These are phyloP conservation scores for Lutraria rhynchaena DNA, from an alignment of 1,140 invertebrate species.

Conservation along the genomic window DNA sequence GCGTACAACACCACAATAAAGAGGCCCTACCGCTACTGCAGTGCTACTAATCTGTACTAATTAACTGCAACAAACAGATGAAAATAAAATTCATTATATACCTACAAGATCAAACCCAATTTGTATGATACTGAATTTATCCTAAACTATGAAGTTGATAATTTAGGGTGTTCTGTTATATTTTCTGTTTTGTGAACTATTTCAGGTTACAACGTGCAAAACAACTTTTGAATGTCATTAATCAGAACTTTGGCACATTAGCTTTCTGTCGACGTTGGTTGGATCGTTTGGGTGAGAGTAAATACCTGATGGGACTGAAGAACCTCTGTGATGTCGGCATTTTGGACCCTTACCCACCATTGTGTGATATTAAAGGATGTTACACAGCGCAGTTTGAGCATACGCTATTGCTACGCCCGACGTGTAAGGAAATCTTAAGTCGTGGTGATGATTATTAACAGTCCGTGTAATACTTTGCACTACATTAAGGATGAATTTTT, in stretches of 20 bases:
- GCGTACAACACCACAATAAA: no score
- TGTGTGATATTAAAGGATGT: slow-evolving; percentile 98
- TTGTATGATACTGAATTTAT: no score
- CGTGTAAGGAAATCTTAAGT: slow-evolving; percentile 99
- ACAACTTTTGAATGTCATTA: slow-evolving; percentile 95
- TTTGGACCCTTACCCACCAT: slow-evolving; percentile 98
- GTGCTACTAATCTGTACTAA: no score
- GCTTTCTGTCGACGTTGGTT: slow-evolving; percentile 99
- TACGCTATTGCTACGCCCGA: slow-evolving; percentile 97
- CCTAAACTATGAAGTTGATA: no score
- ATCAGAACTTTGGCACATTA: slow-evolving; percentile 98
- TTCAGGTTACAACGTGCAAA: slow-evolving; percentile 89
- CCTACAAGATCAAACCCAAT: no score
- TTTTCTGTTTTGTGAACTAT: no score
- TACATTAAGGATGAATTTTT: no score
- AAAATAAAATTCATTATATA: no score
- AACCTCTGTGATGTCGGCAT: slow-evolving; percentile 95
- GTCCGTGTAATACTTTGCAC: no score
- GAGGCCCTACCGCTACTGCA: no score
- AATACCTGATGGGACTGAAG: slow-evolving; percentile 99
- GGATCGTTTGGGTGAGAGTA: slow-evolving; percentile 97
- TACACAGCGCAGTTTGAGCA: slow-evolving; percentile 99
- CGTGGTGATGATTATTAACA: slow-evolving; percentile 96
- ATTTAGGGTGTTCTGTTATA: no score
- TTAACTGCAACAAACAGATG: no score